These are phyloP conservation scores for Spinibarbus caldwelli DNA, from an alignment of 2,797 vertebrate genomes.

Conservation along the genomic window DNA sequence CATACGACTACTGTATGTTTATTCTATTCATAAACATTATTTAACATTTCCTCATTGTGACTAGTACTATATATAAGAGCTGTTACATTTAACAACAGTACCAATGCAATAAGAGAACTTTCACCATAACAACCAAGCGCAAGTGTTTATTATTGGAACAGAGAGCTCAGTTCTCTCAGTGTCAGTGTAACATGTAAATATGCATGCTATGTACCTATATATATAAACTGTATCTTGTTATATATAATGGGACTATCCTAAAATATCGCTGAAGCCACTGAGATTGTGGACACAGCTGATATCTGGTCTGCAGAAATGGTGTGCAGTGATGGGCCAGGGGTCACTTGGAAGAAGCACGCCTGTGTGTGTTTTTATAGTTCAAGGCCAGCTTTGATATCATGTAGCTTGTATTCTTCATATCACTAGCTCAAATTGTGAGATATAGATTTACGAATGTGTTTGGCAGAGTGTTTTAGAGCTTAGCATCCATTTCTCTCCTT, in stretches of 20 bases:
- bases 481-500: conserved; percentile 25
- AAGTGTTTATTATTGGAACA: conserved; percentile 50
- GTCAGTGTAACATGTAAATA: conserved; percentile 34
- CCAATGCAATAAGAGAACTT: conserved; percentile 35
- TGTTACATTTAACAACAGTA: conserved; percentile 22
- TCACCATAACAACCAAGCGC: conserved; percentile 59
- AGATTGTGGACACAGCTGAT: conserved; percentile 27
- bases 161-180: conserved; percentile 37
- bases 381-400: conserved; percentile 21
- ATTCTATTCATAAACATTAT: neutral
- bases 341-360: neutral
- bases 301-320: conserved; percentile 6
- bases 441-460: conserved; percentile 40
- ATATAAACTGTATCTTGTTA: conserved; percentile 13
- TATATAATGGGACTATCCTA: neutral
- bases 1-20: neutral
- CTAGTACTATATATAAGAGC: neutral
- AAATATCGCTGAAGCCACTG: conserved; percentile 16
- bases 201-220: conserved; percentile 8
- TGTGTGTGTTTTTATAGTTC: conserved; percentile 6
- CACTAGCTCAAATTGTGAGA: conserved; percentile 38
- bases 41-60: neutral
- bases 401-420: conserved; percentile 32
- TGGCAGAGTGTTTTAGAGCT: conserved; percentile 17
- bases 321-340: conserved; percentile 7